Evolutionary conservation across 23 tunicate species (phyloP).

Genomic region (Diplosoma virens): DNA sequence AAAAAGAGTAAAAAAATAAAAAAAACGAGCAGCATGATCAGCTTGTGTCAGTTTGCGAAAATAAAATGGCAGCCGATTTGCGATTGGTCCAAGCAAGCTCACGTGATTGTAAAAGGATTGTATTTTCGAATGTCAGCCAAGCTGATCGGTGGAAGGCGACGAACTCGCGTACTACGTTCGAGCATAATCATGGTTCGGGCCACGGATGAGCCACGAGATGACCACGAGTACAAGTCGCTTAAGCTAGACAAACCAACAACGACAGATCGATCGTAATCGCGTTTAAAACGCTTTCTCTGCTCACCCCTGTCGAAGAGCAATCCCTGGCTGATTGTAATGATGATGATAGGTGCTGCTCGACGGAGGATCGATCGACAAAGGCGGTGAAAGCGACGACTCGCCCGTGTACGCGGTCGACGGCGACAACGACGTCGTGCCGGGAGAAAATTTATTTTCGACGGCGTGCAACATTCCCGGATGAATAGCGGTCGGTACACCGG

Average conservation of each 20-base stretch:
- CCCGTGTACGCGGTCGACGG: slow-evolving; percentile 80
- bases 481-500: slow-evolving; percentile 37
- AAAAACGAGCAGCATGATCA: neutral
- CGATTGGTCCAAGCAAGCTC: neutral
- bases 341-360: slow-evolving; percentile 40
- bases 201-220: too few species aligned
- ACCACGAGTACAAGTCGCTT: too few species aligned
- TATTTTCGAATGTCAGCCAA: slow-evolving; percentile 5
- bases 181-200: too few species aligned
- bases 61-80: neutral
- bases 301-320: slow-evolving; percentile 6
- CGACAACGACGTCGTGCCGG: slow-evolving; percentile 63
- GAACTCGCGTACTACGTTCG: neutral
- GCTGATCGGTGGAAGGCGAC: slow-evolving; percentile 21
- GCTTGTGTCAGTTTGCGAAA: neutral
- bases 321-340: slow-evolving; percentile 1
- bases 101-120: slow-evolving; percentile 22
- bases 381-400: slow-evolving; percentile 85
- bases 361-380: slow-evolving; percentile 41
- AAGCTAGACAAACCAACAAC: neutral
- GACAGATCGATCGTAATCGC: too few species aligned
- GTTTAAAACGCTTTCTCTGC: neutral
- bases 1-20: neutral
- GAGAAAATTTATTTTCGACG: slow-evolving; percentile 59
- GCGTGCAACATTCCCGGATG: slow-evolving; percentile 37